A percentile compares a stretch with the other conserved stretches of the same genome.
Evolutionary conservation across 2,113 vertebrate genomes (phyloP).

Genomic region (Neolamprologus sp.): DNA sequence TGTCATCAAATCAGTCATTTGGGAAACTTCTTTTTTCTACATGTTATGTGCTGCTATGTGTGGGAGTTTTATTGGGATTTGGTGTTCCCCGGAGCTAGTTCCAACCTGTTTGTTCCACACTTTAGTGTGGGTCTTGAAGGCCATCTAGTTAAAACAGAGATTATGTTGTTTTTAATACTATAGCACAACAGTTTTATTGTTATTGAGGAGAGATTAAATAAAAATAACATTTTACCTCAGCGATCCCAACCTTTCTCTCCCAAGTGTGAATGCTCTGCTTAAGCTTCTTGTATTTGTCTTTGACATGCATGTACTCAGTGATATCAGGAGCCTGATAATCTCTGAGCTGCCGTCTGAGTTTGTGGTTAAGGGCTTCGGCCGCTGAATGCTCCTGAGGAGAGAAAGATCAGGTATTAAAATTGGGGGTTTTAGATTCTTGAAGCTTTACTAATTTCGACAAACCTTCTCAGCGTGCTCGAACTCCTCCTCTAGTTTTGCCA

Average conservation of each 20-base stretch:
- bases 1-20: not conserved
- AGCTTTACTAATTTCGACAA: not conserved
- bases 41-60: not conserved
- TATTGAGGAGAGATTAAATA: not conserved
- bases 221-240: constrained; percentile 29
- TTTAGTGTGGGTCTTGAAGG: not conserved
- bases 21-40: not conserved
- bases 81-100: not conserved
- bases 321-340: constrained; percentile 31
- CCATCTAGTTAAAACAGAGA: constrained; percentile 28
- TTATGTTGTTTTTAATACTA: not conserved
- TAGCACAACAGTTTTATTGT: not conserved
- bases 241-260: constrained; percentile 41
- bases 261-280: constrained; percentile 15
- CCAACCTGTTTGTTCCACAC: not conserved
- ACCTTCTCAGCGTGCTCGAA: constrained; percentile 6
- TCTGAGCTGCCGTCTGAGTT: constrained; percentile 12
- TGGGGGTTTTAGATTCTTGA: accelerated
- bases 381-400: constrained; percentile 25
- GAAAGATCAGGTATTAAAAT: not conserved
- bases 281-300: constrained; percentile 41
- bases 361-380: not conserved
- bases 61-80: constrained; percentile 18
- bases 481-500: constrained; percentile 12
- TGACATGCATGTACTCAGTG: constrained; percentile 12